Evolutionary conservation across 1,140 invertebrate species (phyloP).

Genomic region (Drosophila varians): DNA sequence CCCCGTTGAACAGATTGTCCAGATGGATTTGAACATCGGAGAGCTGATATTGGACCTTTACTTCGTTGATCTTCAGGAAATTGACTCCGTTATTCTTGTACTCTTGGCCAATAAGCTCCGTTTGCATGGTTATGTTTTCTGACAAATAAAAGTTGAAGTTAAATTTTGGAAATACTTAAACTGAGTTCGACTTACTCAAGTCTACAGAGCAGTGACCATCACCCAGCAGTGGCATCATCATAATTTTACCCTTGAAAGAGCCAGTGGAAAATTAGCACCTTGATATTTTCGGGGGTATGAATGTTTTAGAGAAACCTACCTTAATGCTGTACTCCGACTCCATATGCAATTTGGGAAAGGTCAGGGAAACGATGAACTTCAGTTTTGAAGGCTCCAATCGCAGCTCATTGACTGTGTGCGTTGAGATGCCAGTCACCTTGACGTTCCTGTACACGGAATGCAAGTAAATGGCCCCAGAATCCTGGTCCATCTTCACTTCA

Average conservation of each 20-base stretch:
- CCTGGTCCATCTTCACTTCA: conserved; percentile 83
- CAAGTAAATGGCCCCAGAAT: conserved; percentile 74
- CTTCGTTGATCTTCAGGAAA: conserved; percentile 86
- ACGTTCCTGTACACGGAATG: conserved; percentile 75
- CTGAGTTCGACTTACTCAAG: conserved; percentile 84
- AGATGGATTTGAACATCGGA: conserved; percentile 86
- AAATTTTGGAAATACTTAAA: too few relatives aligned
- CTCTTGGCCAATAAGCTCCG: conserved; percentile 85
- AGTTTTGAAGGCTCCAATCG: conserved; percentile 85
- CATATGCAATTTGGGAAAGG: conserved; percentile 85
- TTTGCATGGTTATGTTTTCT: conserved; percentile 87
- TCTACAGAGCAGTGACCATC: conserved; percentile 85
- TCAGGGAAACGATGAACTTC: conserved; percentile 84
- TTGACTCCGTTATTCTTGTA: conserved; percentile 82
- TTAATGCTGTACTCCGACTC: conserved; percentile 85
- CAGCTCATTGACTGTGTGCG: conserved; percentile 62
- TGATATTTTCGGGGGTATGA: not conserved
- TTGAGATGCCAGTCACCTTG: conserved; percentile 65
- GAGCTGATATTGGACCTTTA: conserved; percentile 87
- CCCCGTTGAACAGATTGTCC: conserved; percentile 89
- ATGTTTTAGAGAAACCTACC: conserved; percentile 80
- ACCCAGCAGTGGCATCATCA: conserved; percentile 87
- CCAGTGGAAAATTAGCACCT: not conserved
- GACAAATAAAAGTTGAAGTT: not conserved
- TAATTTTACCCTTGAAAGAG: conserved; percentile 84